Conservation (phyloP, 2,797 vertebrate genomes). For the Lepilemur septentrionalis region DNA sequence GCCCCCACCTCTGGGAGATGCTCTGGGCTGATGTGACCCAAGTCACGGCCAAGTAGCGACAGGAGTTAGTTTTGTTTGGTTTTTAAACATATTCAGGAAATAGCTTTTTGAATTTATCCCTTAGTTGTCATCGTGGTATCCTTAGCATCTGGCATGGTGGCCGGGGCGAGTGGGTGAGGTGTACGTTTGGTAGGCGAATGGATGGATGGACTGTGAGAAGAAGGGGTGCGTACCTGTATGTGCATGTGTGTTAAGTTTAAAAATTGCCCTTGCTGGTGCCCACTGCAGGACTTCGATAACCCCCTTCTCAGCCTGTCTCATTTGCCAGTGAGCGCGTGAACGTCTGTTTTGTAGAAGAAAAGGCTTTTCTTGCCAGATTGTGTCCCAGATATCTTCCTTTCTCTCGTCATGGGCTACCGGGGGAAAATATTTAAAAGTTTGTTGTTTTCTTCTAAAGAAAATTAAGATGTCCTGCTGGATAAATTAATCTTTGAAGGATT, state of each 20-base stretch:
- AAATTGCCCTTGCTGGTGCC: not conserved
- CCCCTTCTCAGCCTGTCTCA: not conserved
- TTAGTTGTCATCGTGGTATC: not conserved
- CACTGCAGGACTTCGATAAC: not conserved
- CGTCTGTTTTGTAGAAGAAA: not conserved
- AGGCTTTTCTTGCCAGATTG: not conserved
- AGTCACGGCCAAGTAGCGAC: not conserved
- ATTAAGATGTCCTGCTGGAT: not conserved
- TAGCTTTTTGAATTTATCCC: not conserved
- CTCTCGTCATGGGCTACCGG: not conserved
- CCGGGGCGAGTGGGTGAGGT: not conserved
- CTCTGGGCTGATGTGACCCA: not conserved
- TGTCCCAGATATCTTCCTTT: not conserved
- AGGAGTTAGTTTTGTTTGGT: not conserved
- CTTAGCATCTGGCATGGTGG: not conserved
- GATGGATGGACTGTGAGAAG: not conserved
- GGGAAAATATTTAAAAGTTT: not conserved
- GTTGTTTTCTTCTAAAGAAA: not conserved
- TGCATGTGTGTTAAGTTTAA: not conserved
- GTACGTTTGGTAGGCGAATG: fast-evolving
- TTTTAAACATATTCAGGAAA: not conserved
- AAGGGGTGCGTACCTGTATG: not conserved
- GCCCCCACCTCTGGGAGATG: not conserved
- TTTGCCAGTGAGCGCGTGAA: not conserved
- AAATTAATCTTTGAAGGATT: not conserved